Base-by-base conservation (phyloP, 1,140 invertebrate species). In the Hesperophylax magnus region DNA sequence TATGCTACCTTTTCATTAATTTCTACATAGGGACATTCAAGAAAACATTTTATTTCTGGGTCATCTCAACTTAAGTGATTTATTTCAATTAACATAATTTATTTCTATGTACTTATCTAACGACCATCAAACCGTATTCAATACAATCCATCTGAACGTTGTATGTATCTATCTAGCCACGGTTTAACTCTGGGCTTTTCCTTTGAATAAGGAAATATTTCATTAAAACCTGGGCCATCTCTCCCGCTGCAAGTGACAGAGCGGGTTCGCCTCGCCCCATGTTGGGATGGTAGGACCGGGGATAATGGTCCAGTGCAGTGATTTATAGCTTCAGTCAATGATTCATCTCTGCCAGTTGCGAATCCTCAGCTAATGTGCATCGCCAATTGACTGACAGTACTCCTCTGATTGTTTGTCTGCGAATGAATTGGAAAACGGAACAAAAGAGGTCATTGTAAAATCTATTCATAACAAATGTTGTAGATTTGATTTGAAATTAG, bases 191-290 rank as follows among this genome's bases (percentile, higher is more conserved):
- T 47, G 2, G 58, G 20, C 58, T 11, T 24, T 8, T 20, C 20
- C 58, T 61, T 61, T 61, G 58, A 61, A 61, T 24, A 24, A 61
- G 58, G 58, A 61, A 61, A 61, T 61, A 61, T 61, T 61, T 61
- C 58, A 61, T 60, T 60, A 61, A 61, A 24, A 61, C 20, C 58
- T 11, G 6, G 58, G 11, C 39, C 39, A 47, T 47, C 39, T 11
- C 39, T 47, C 58, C 20, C 3, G 56, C 8, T 58, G 56, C 56
- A 6, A 18, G 58, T 18, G 58, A 61, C 58, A 61, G 8, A 47
- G 58, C 18, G 58, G 15, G 20, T 20, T 20, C 3, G 18, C 58
- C 18, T 20, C 58, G n/a, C 24, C 58, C 58, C 58, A 61, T 61
- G 58, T 61, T 61, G 58, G 58, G 58, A 24, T 47, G 9, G 39